Evolutionary conservation across 2,797 vertebrate genomes (phyloP).

Genomic region (Neosilurus mollespiculum): DNA sequence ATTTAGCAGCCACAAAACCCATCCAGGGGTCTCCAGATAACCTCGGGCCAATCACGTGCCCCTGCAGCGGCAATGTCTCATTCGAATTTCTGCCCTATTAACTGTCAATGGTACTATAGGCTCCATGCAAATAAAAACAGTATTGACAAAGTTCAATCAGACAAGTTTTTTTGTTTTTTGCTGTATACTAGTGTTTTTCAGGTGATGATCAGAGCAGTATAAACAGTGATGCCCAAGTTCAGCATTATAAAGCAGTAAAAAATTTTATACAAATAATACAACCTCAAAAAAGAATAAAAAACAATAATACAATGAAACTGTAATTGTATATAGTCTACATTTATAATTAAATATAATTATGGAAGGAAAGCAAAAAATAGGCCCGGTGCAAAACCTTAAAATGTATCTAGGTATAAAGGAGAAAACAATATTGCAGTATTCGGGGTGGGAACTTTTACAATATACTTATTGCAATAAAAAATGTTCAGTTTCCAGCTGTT

Average conservation of each 20-base stretch:
- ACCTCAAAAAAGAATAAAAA: not conserved
- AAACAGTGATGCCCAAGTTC: no score
- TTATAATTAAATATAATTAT: not conserved
- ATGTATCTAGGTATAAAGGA: not conserved
- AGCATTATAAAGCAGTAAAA: no score
- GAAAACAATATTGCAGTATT: not conserved
- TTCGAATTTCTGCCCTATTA: conserved; percentile 52
- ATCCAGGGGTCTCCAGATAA: conserved; percentile 11
- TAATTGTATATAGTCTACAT: not conserved
- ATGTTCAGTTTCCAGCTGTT: not conserved
- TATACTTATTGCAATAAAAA: not conserved
- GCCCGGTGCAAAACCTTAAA: not conserved
- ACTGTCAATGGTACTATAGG: conserved; percentile 33
- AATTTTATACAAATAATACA: no score
- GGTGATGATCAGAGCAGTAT: no score
- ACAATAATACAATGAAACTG: not conserved
- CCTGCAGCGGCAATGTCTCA: conserved; percentile 22
- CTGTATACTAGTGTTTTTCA: no score
- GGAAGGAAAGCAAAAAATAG: not conserved
- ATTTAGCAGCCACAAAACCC: conserved; percentile 8
- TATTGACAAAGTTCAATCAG: no score
- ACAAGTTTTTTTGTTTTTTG: no score
- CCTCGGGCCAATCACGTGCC: no score
- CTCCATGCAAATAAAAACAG: no score
- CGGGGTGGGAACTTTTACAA: not conserved